Evolutionary conservation across 2,888 invertebrate species (phyloP), one percentile per base, ranked within the genome.

Genomic region (Volucella bombylans): DNA sequence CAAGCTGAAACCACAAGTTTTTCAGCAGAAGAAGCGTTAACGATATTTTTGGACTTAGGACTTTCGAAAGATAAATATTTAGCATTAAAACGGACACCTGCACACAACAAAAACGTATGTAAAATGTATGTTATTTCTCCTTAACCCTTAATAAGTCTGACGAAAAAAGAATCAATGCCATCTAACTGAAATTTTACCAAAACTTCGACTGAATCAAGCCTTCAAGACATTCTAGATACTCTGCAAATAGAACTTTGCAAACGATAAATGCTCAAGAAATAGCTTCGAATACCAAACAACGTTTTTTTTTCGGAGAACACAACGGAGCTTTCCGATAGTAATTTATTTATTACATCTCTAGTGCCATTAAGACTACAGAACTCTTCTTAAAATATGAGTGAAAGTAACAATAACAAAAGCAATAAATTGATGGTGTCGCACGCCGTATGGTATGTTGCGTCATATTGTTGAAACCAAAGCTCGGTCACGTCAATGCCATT

Each of bases 201-300:
- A 59, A 59, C 41, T 41, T 59, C 41, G 15, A 11, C 18, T 59
- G 15, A 18, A 41, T 39, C 15, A 9, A 59, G 59, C 59, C 59
- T 59, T 59, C 59, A 57, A 57, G 41, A 57, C 10, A 57, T 57
- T 41, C 41, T 57, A 15, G 57, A 57, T 57, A 57, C 41, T 41
- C 41, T 15, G 41, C 57, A 41, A 39, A 41, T 4, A 41, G 41
- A 57, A 57, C 14, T 57, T 41, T 57, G 15, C 8, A 41, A 57
- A 41, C 41, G 8, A 41, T 15, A 11, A 59, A 11, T 41, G 59
- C 55, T 14, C 38, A n/a, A 38, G 23, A 55, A 38, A n/a, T 55
- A 55, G 38, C 38, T 23, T 38, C 8, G 1, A 18, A 1, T 18
- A 18, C 18, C 18, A 23, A 50, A 11, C 23, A 23, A 11, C 11